Percentiles rank a stretch among this genome's conserved stretches.
These are phyloP conservation scores for Parnassius orleans DNA, from an alignment of 2,888 invertebrate species.

Conservation along the genomic window DNA sequence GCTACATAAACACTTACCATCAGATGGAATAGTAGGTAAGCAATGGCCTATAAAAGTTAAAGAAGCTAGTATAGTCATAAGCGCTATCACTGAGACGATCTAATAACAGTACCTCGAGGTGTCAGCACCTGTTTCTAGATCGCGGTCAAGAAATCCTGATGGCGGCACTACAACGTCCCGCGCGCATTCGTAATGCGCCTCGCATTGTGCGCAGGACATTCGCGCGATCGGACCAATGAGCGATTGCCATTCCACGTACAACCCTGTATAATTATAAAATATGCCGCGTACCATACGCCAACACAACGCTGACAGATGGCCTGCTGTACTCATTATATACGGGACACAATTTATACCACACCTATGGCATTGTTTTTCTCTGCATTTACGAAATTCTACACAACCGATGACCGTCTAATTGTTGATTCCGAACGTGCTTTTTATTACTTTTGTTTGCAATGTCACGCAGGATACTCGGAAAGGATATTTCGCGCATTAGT, in stretches of 20 bases:
- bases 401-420: constrained; percentile 51
- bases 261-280: constrained; percentile 65
- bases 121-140: constrained; percentile 71
- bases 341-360: constrained; percentile 64
- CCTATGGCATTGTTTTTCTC: constrained; percentile 66
- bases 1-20: no score
- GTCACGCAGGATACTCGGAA: constrained; percentile 71
- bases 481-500: constrained; percentile 69
- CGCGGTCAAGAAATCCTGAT: constrained; percentile 70
- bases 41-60: neutral
- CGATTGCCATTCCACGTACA: constrained; percentile 62
- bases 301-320: constrained; percentile 61
- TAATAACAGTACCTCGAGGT: constrained; percentile 32
- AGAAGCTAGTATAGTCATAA: no score
- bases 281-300: constrained; percentile 51
- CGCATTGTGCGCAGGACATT: constrained; percentile 61
- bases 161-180: constrained; percentile 41
- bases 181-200: constrained; percentile 57
- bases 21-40: no score
- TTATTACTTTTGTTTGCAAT: constrained; percentile 68
- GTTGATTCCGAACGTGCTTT: constrained; percentile 61
- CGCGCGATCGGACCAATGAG: constrained; percentile 54
- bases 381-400: constrained; percentile 63
- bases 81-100: constrained; percentile 6
- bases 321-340: constrained; percentile 53